Evolutionary conservation across 2,888 invertebrate species (phyloP).

Genomic region (Acanthococcus lagerstroemiae): DNA sequence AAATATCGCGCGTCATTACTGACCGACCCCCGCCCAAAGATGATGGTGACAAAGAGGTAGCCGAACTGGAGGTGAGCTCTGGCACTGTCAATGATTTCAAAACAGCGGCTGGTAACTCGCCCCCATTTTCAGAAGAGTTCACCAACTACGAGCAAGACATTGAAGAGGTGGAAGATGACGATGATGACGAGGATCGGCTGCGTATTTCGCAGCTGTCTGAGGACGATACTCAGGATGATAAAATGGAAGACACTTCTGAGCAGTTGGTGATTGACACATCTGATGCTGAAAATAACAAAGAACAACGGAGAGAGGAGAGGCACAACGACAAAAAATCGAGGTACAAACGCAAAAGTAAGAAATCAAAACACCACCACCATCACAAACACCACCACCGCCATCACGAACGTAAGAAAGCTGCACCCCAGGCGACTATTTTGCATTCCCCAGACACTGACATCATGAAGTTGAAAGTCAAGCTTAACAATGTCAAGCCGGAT

Average conservation of each 20-base stretch:
- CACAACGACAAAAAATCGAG: slow-evolving; percentile 31
- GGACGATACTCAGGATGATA: slow-evolving; percentile 31
- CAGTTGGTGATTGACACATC: slow-evolving; percentile 32
- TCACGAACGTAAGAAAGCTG: slow-evolving; percentile 36
- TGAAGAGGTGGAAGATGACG: slow-evolving; percentile 33
- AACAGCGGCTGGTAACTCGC: slow-evolving; percentile 10
- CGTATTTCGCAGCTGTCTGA: slow-evolving; percentile 32
- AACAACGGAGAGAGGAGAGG: slow-evolving; percentile 25
- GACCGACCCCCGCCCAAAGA: neutral
- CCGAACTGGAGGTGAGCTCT: slow-evolving; percentile 1
- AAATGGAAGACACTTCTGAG: slow-evolving; percentile 30
- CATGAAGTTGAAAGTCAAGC: slow-evolving; percentile 38
- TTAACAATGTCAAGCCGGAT: slow-evolving; percentile 33
- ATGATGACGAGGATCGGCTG: slow-evolving; percentile 32
- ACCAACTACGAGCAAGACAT: slow-evolving; percentile 34
- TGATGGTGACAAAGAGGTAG: slow-evolving; percentile 1
- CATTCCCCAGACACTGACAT: slow-evolving; percentile 37
- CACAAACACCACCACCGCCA: slow-evolving; percentile 37
- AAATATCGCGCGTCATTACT: slow-evolving; percentile 2
- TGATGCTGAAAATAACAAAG: slow-evolving; percentile 27
- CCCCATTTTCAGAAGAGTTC: slow-evolving; percentile 29
- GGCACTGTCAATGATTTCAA: too few relatives aligned
- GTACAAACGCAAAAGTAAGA: slow-evolving; percentile 36
- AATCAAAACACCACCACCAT: slow-evolving; percentile 35
- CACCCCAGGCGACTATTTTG: slow-evolving; percentile 37